Evolutionary conservation across 2,113 vertebrate genomes (phyloP).

Genomic region (Carassius auratus): DNA sequence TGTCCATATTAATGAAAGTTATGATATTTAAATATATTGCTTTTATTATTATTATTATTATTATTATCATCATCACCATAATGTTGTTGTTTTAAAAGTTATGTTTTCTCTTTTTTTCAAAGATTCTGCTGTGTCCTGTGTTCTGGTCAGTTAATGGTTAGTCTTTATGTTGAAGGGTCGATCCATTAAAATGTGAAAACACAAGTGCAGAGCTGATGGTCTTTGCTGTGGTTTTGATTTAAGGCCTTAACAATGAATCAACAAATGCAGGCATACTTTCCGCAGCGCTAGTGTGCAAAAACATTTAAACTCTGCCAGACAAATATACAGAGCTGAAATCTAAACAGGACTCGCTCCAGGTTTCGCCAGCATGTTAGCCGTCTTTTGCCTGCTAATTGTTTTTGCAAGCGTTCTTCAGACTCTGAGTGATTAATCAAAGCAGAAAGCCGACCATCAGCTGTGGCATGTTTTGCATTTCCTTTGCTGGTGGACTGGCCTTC

Average conservation of each 20-base stretch:
- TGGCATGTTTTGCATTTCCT: constrained; percentile 87
- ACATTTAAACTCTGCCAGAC: neutral
- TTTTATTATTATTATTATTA: neutral
- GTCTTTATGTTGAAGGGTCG: neutral
- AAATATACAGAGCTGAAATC: neutral
- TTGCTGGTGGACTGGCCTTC: constrained; percentile 72
- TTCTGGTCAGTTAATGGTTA: neutral
- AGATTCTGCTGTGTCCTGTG: neutral
- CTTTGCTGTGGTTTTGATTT: neutral
- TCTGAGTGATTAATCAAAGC: neutral
- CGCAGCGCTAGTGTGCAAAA: neutral
- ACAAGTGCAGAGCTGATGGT: neutral
- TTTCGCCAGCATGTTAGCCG: constrained; percentile 59
- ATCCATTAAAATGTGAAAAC: neutral
- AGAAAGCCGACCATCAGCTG: constrained; percentile 82
- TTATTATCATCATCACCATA: neutral
- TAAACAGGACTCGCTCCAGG: neutral
- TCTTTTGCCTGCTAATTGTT: constrained; percentile 51
- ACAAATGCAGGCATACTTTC: neutral
- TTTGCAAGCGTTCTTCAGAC: neutral
- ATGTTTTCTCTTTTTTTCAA: neutral
- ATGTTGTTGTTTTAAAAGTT: neutral
- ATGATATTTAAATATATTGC: too few relatives aligned
- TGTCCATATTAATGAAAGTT: too few relatives aligned
- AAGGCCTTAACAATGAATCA: neutral